Conservation (phyloP, 2,113 vertebrate species). For the Menidia beryllina region DNA sequence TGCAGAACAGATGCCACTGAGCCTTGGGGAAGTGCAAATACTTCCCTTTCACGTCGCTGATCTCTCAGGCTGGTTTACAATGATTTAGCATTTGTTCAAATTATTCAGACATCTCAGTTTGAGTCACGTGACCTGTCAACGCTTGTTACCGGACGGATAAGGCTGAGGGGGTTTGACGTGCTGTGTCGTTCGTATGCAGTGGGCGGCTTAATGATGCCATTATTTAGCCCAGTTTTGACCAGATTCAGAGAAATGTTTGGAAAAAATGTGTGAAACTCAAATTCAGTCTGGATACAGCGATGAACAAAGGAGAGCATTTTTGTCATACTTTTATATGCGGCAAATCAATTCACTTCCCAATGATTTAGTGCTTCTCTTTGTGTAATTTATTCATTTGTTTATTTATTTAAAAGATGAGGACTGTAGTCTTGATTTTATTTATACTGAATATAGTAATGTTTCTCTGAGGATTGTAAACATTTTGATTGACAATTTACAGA, state of each 20-base stretch:
- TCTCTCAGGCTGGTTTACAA: constrained; percentile 69
- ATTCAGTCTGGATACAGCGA: neutral
- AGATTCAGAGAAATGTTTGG: neutral
- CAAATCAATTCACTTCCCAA: constrained; percentile 16
- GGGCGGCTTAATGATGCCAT: constrained; percentile 2
- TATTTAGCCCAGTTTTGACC: neutral
- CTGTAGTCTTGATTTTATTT: constrained; percentile 34
- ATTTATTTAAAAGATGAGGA: constrained; percentile 28
- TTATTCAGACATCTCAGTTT: constrained; percentile 77
- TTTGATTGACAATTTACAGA: constrained; percentile 74
- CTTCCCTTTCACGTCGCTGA: constrained; percentile 69
- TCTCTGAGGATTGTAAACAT: constrained; percentile 44
- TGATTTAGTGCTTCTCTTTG: constrained; percentile 6
- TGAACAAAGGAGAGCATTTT: neutral
- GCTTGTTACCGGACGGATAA: constrained; percentile 39
- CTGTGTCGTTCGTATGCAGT: constrained; percentile 1
- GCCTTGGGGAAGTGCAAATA: constrained; percentile 75
- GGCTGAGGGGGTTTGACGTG: constrained; percentile 45
- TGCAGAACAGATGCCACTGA: constrained; percentile 78
- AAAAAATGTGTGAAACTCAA: neutral
- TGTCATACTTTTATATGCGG: constrained; percentile 1
- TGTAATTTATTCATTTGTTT: constrained; percentile 37
- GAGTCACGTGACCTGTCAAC: constrained; percentile 72
- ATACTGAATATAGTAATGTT: constrained; percentile 39
- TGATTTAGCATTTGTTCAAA: constrained; percentile 77